Evolutionary conservation across 1,140 invertebrate genomes (phyloP).

Genomic region (Trissolcus basalis): DNA sequence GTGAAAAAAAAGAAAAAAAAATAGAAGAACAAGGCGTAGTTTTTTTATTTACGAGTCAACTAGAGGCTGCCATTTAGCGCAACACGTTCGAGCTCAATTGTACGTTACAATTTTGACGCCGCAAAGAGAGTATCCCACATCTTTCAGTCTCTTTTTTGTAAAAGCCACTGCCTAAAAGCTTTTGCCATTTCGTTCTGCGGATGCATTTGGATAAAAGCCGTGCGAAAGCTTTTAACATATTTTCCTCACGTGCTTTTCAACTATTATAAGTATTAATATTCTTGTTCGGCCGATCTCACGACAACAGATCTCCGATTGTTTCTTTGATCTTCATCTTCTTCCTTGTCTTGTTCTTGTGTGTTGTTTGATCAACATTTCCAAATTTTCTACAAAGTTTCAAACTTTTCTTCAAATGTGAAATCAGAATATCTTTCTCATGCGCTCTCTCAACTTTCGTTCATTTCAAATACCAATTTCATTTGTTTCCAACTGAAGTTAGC

Average conservation of each 20-base stretch:
- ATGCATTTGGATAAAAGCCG: constrained; percentile 60
- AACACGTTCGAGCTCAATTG: constrained; percentile 56
- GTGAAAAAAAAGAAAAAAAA: constrained; percentile 1
- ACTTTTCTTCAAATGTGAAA: no score
- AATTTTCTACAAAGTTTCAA: no score
- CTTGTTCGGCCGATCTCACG: neutral
- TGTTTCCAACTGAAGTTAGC: no score
- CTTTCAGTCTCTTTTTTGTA: constrained; percentile 54
- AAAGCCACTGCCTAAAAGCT: constrained; percentile 57
- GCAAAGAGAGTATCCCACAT: constrained; percentile 52
- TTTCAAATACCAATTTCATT: no score
- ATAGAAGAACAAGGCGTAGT: constrained; percentile 6
- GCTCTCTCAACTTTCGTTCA: no score
- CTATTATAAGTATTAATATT: constrained; percentile 57
- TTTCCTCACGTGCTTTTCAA: constrained; percentile 43
- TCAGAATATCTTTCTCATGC: no score
- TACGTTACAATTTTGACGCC: constrained; percentile 55
- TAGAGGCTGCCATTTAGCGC: constrained; percentile 50
- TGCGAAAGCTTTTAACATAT: constrained; percentile 59
- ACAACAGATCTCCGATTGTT: constrained; percentile 19
- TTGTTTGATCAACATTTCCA: no score
- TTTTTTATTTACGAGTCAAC: constrained; percentile 48
- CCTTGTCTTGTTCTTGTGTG: neutral
- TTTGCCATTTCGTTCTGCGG: constrained; percentile 54
- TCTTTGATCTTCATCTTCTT: constrained; percentile 9